Percentiles rank a stretch among this genome's conserved stretches.
phyloP scores from a whole-genome alignment of 2,797 vertebrate genomes.

The Passerculus sandwichensis region DNA sequence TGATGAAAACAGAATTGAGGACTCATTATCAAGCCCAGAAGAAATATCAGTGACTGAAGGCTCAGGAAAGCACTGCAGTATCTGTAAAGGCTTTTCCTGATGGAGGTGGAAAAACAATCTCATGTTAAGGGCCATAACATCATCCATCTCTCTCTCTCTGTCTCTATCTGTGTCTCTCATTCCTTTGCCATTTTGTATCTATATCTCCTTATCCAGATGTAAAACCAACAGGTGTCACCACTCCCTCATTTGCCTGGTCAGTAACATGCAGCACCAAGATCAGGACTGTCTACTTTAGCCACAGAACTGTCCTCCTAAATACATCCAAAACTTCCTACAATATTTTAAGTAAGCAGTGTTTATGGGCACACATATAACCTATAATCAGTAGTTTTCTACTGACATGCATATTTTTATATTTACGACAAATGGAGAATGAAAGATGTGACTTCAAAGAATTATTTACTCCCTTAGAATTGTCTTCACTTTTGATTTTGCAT shows the following conservation, averaged over 20 bases:
- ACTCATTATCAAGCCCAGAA: not conserved
- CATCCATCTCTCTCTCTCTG: accelerated
- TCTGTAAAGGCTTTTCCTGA: not conserved
- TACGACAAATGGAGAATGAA: not conserved
- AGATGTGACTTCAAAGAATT: not conserved
- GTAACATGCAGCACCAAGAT: not conserved
- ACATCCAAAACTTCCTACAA: not conserved
- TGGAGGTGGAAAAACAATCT: not conserved
- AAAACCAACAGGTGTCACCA: not conserved
- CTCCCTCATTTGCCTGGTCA: not conserved
- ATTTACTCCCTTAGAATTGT: not conserved
- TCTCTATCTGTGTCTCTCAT: no score
- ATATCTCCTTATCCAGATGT: not conserved
- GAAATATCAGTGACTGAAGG: not conserved
- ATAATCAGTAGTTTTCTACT: not conserved
- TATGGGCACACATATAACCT: not conserved
- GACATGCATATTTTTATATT: not conserved
- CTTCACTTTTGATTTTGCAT: not conserved
- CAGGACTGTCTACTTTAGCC: not conserved
- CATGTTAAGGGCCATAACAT: not conserved
- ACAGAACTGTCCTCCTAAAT: not conserved
- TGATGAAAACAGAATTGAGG: not conserved
- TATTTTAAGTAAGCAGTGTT: not conserved
- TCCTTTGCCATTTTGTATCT: not conserved
- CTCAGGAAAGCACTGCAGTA: not conserved